Percentiles rank a stretch among this genome's conserved stretches.
Conservation (phyloP, 2,113 vertebrate genomes). For the Xiphorhynchus elegans region DNA sequence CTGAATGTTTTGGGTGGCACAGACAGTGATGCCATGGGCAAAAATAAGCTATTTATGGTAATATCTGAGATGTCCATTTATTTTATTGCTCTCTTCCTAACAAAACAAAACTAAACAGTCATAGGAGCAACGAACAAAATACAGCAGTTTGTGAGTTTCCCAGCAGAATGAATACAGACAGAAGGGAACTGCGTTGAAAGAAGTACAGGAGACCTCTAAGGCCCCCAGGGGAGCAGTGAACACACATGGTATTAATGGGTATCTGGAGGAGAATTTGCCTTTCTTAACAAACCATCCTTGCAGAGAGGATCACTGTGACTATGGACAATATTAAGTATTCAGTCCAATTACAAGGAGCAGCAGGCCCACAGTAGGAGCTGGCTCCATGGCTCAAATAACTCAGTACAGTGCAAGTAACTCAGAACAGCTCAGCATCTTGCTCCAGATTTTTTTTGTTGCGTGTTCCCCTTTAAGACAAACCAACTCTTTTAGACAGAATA, state of each 20-base stretch:
- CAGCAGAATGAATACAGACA: not conserved
- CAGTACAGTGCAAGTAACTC: not conserved
- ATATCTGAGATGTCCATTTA: not conserved
- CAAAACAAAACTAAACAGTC: not conserved
- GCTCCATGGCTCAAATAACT: not conserved
- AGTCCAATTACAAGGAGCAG: not conserved
- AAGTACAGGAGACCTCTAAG: not conserved
- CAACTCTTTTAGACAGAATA: not conserved
- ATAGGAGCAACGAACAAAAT: not conserved
- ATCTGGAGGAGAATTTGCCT: not conserved
- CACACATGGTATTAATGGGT: not conserved
- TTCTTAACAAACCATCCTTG: not conserved
- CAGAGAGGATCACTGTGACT: not conserved
- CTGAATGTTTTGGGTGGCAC: not conserved
- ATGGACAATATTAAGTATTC: not conserved
- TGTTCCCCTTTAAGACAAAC: not conserved
- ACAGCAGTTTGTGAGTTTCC: not conserved
- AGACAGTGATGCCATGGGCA: not conserved
- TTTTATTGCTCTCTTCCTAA: not conserved
- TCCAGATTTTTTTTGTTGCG: not conserved
- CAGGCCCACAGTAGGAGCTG: not conserved
- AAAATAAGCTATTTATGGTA: not conserved
- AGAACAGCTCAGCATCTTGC: not conserved
- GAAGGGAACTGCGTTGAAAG: not conserved
- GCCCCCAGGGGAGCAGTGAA: not conserved